A percentile compares a stretch with the other conserved stretches of the same genome.
phyloP scores from a whole-genome alignment of 2,888 invertebrate species.

The Drosophila pseudotalamancana region DNA sequence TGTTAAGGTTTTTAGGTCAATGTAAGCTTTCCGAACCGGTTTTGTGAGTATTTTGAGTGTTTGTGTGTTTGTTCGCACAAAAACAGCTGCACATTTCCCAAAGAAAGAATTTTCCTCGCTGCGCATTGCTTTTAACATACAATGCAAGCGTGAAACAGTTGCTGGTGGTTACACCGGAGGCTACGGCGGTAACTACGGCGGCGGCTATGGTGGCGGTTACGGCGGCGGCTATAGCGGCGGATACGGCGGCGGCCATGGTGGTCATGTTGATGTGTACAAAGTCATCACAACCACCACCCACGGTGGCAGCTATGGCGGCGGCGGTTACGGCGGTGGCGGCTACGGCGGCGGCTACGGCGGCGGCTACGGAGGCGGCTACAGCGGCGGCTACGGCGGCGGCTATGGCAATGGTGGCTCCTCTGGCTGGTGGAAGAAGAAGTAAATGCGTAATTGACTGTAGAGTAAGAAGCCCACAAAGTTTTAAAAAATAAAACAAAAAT shows the following conservation, averaged over 20 bases:
- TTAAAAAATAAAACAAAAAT: slow-evolving; percentile 7
- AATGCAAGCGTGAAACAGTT: slow-evolving; percentile 46
- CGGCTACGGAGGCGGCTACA: slow-evolving; percentile 28
- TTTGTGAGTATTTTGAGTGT: slow-evolving; percentile 16
- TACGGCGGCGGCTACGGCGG: slow-evolving; percentile 32
- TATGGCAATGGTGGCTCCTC: slow-evolving; percentile 39
- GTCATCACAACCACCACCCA: slow-evolving; percentile 6
- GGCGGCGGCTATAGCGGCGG: slow-evolving; percentile 30
- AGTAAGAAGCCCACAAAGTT: slow-evolving; percentile 19
- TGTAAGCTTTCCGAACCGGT: slow-evolving; percentile 57
- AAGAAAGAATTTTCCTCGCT: slow-evolving; percentile 39
- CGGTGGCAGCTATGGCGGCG: slow-evolving; percentile 32
- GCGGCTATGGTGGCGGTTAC: slow-evolving; percentile 28
- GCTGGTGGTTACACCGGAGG: slow-evolving; percentile 13
- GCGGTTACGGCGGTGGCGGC: slow-evolving; percentile 25
- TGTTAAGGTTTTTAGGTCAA: slow-evolving; percentile 65
- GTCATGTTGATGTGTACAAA: slow-evolving; percentile 15
- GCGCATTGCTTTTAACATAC: slow-evolving; percentile 46
- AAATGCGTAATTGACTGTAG: slow-evolving; percentile 17
- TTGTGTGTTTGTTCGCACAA: slow-evolving; percentile 7
- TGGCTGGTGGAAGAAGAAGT: slow-evolving; percentile 74
- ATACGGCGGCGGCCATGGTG: slow-evolving; percentile 20
- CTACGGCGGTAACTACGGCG: slow-evolving; percentile 11
- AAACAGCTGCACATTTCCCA: slow-evolving; percentile 76
- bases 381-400: slow-evolving; percentile 32